phyloP scores from a whole-genome alignment of 2,797 vertebrate genomes.

The Thaleichthys pacificus region DNA sequence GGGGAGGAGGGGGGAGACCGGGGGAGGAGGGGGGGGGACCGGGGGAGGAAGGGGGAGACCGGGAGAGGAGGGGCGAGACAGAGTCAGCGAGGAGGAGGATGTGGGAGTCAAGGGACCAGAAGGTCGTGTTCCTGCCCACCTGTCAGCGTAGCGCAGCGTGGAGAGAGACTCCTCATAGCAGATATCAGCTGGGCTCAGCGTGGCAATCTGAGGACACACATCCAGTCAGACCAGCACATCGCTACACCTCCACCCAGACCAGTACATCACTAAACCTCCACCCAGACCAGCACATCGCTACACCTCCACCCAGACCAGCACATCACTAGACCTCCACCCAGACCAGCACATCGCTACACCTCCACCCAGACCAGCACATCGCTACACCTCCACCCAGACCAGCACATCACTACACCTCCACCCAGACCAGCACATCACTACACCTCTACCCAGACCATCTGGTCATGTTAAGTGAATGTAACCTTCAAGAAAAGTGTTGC shows the following conservation, averaged over 20 bases:
- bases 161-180: slow-evolving; percentile 88
- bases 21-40: background rate
- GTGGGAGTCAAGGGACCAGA: background rate
- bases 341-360: no score
- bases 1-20: background rate
- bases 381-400: no score
- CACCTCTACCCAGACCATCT: no score
- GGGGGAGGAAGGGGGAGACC: background rate
- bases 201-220: slow-evolving; percentile 74
- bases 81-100: background rate
- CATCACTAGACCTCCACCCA: no score
- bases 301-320: no score
- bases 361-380: no score
- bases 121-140: slow-evolving; percentile 58
- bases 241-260: background rate
- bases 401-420: no score
- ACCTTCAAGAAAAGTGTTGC: no score
- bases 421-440: no score
- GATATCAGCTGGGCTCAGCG: slow-evolving; percentile 86
- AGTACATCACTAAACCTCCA: no score
- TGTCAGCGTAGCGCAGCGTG: slow-evolving; percentile 84
- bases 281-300: no score
- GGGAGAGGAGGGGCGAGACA: background rate
- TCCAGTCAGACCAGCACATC: background rate
- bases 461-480: no score